Conservation (phyloP, 2,797 vertebrate species). For the Gobionotothen gibberifrons region DNA sequence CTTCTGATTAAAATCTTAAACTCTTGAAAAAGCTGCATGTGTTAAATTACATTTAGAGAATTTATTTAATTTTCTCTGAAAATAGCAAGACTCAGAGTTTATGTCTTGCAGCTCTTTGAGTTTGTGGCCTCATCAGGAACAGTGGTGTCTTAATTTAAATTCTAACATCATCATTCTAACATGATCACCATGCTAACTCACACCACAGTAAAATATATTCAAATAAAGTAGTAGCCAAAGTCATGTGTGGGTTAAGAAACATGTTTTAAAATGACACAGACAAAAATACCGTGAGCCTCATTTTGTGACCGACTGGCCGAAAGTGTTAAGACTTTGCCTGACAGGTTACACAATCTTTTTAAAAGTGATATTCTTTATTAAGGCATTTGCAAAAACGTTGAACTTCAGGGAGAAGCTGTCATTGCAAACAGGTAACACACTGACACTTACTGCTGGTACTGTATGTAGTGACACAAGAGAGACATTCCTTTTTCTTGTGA, state of each 20-base stretch:
- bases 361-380: background rate
- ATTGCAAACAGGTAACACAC: background rate
- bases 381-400: background rate
- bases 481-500: constrained; percentile 39
- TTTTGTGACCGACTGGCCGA: background rate
- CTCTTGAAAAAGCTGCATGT: background rate
- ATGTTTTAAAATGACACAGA: background rate
- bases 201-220: too few species aligned
- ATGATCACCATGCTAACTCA: too few species aligned
- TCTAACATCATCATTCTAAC: too few species aligned
- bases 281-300: background rate
- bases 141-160: too few species aligned
- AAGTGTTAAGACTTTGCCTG: background rate
- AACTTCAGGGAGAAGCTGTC: background rate
- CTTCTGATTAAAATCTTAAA: background rate
- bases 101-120: background rate
- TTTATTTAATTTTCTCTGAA: background rate
- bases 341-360: background rate
- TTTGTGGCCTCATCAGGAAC: too few species aligned
- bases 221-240: background rate
- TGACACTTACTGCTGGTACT: background rate
- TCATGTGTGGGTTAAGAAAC: background rate
- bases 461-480: constrained; percentile 28
- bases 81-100: too few species aligned
- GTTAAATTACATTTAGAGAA: background rate